Evolutionary conservation across 1,140 invertebrate genomes (phyloP), one percentile per base, ranked within the genome.

Genomic region (Drosophila dunni): DNA sequence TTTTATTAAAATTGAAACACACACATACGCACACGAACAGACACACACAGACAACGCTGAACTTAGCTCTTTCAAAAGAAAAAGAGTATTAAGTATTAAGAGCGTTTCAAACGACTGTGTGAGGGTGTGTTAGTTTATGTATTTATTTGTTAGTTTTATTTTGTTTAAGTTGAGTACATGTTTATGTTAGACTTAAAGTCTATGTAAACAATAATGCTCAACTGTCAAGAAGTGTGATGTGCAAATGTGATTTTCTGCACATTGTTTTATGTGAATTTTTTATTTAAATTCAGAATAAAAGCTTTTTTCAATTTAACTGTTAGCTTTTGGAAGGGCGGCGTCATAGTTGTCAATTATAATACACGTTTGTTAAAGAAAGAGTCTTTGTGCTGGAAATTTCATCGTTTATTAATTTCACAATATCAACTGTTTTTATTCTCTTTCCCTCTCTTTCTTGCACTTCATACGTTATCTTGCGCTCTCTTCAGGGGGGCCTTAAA

Each of bases 1-100:
- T 75, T 61, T 54, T 17, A 75, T 75, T 75, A 63, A 63, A 74
- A 62, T 54, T n/a, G 56, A 48, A 48, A 40, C 36, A 34, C 15
- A 29, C 11, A 42, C 7, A 15, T 50, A n/a, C 10, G 62, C 46
- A 29, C 34, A 44, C 15, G 62, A 38, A 24, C 7, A 34, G 17
- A 13, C 50, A 33, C 36, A 51, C 11, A 7, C 33, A 13, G 24
- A 1, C 24, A 29, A 29, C 24, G 24, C 40, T 46, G 7, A 46
- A 17, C 53, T 56, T 24, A 24, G 17, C 56, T 74, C 42, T 61
- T 62, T 17, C 11, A 6, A 10, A 65, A 34, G 11, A 6, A 7
- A 57, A 13, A 42, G 38, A 46, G 15, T 29, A 29, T 24, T 24
- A 24, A 38, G 17, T 38, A 6, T 44, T 10, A 61, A 53, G 54